Conservation (phyloP, 2,113 vertebrate species). For the Corynorhinus townsendii region DNA sequence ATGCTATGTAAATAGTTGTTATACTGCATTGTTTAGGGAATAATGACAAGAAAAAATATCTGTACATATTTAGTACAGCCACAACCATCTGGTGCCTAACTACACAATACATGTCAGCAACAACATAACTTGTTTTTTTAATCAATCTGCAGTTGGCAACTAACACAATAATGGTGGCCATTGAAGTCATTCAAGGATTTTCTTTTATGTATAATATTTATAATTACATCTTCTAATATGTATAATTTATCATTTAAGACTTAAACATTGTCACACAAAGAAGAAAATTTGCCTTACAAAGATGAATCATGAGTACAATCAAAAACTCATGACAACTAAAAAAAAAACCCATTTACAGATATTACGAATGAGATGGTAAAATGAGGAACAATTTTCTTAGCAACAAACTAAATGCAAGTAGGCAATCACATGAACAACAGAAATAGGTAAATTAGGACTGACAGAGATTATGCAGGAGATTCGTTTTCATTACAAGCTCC, state of each 20-base stretch:
- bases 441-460: neutral
- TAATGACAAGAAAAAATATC: neutral
- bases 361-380: neutral
- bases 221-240: neutral
- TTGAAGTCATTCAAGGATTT: neutral
- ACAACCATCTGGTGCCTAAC: neutral
- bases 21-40: neutral
- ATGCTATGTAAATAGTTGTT: neutral
- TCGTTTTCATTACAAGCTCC: neutral
- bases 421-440: neutral
- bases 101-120: neutral
- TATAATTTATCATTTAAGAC: neutral
- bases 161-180: neutral
- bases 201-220: neutral
- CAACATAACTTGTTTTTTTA: neutral
- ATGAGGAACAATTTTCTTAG: neutral
- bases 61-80: neutral
- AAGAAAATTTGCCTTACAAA: constrained; percentile 8
- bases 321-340: neutral
- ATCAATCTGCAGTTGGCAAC: neutral
- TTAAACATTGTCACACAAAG: neutral
- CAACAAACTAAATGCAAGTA: neutral
- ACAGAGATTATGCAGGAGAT: neutral
- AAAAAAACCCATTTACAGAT: neutral
- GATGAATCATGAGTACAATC: neutral